Evolutionary conservation across 2,797 vertebrate species (phyloP), one percentile per base, ranked within the genome.

Genomic region (Borostomias antarcticus): DNA sequence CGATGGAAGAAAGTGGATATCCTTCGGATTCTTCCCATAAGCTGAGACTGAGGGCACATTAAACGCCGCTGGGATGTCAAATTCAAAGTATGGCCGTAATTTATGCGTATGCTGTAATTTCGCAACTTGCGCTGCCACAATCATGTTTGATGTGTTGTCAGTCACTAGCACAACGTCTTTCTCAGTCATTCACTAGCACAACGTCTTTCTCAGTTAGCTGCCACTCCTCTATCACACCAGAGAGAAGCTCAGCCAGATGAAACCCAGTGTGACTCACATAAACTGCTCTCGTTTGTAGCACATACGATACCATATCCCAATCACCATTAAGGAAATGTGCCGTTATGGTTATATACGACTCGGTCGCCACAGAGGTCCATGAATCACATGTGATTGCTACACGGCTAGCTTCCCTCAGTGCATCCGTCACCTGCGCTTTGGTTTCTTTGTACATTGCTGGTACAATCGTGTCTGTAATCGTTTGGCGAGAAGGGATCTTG

Each of bases 231-330:
- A 33, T 48, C 10, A 47, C 59, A 2, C n/a, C 1, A 2, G 37
- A 26, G 30, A 64, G 28, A 17, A 58, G 15, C 4, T 47, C 53
- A 32, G 40, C 45, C 52, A 62, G 2, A 19, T 63, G 2, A 4
- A 23, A 29, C n/a, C 32, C 56, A 28, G 50, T 64, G 15, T 69
- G 72, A 29, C 66, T 74, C 43, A 65, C 62, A 15, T 64, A 59
- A 32, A 74, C 37, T 4, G 48, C 37, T 5, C 57, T 7, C 7
- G 61, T 69, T 53, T 73, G 54, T 6, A 64, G 26, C 43, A 59
- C 21, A 3, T n/a, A 33, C 7, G 47, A 52, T 23, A 17, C 10
- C 3, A 59, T 56, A 10, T 29, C 23, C 50, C 57, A 72, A 21
- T 50, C 25, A 35, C 32, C 29, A 0, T 7, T 68, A 26, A 67